Conservation (phyloP, 2,797 vertebrate species). For the Mastacembelus armatus region DNA sequence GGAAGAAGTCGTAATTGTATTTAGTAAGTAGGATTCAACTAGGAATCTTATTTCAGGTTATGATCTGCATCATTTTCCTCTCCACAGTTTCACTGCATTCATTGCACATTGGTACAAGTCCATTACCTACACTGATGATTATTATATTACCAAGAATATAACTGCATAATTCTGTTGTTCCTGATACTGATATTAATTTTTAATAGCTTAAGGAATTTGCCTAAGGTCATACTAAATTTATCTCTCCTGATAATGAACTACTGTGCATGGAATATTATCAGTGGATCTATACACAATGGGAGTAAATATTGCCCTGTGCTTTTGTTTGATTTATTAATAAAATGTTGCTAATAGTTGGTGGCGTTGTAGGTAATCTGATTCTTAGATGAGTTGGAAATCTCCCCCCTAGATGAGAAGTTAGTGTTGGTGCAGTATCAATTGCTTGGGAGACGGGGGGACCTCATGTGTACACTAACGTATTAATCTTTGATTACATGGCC, state of each 20-base stretch:
- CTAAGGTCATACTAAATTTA: slow-evolving; percentile 56
- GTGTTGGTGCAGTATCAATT: slow-evolving; percentile 34
- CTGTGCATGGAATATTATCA: slow-evolving; percentile 35
- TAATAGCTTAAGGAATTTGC: slow-evolving; percentile 69
- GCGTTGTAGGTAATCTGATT: slow-evolving; percentile 27
- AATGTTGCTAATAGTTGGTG: slow-evolving; percentile 37
- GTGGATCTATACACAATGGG: slow-evolving; percentile 31
- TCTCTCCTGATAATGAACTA: slow-evolving; percentile 38
- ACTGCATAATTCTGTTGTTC: slow-evolving; percentile 51
- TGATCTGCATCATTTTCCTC: slow-evolving; percentile 65
- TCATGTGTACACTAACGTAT: slow-evolving; percentile 28
- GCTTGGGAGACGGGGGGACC: slow-evolving; percentile 21
- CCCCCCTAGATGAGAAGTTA: slow-evolving; percentile 10
- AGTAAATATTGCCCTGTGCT: slow-evolving; percentile 43
- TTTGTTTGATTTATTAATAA: slow-evolving; percentile 51
- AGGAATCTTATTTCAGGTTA: slow-evolving; percentile 53
- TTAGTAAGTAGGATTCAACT: slow-evolving; percentile 53
- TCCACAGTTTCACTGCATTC: slow-evolving; percentile 60
- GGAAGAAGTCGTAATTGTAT: slow-evolving; percentile 62
- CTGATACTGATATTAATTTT: slow-evolving; percentile 68
- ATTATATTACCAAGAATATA: slow-evolving; percentile 62
- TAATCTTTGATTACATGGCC: slow-evolving; percentile 51
- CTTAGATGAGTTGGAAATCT: slow-evolving; percentile 15
- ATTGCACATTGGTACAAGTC: slow-evolving; percentile 63
- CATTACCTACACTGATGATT: slow-evolving; percentile 73